Base-by-base conservation (phyloP, 1,140 invertebrate species). In the Nymphalis io region DNA sequence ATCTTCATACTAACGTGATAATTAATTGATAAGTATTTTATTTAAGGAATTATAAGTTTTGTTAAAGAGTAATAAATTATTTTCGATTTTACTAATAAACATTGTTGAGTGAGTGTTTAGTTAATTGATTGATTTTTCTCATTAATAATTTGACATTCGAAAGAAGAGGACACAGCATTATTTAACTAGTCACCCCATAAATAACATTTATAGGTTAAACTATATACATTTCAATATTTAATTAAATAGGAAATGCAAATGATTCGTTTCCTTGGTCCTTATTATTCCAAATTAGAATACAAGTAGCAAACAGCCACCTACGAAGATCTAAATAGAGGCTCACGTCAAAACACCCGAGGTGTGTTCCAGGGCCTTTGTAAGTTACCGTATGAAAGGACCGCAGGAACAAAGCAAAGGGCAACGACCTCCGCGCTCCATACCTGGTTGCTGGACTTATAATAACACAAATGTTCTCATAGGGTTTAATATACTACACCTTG, bases 351-450 rank as follows among this genome's bases (percentile, higher is more conserved):
- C 46, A 51, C 46, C 73, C 48, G 42, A 61, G 59, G 44, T 59
- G 55, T 55, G 64, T 63, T 59, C 62, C 57, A 51, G 69, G 16
- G 38, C 39, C 64, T 72, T 72, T 71, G 63, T 44, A 51, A 70
- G 57, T 27, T 57, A 71, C 69, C 69, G 69, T 71, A 71, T 51
- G 62, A 64, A 68, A 70, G 68, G 53, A 21, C 40, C 75, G 64
- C 68, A 81, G 77, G 82, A 83, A 85, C 83, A 83, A 84, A 82
- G 77, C 74, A 51, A 59, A 46, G 83, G 81, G 75, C 82, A 81
- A 80, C 73, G 79, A 85, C 83, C 84, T 70, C 57, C 13, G 65
- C 78, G 65, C 76, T 79, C 70, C 71, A 60, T 63, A 72, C 74
- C 73, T 68, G 68, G 51, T 57, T 69, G 65, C 66, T 40, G 67